Evolutionary conservation across 1,140 invertebrate genomes (phyloP).

Genomic region (Cotesia chilonis): DNA sequence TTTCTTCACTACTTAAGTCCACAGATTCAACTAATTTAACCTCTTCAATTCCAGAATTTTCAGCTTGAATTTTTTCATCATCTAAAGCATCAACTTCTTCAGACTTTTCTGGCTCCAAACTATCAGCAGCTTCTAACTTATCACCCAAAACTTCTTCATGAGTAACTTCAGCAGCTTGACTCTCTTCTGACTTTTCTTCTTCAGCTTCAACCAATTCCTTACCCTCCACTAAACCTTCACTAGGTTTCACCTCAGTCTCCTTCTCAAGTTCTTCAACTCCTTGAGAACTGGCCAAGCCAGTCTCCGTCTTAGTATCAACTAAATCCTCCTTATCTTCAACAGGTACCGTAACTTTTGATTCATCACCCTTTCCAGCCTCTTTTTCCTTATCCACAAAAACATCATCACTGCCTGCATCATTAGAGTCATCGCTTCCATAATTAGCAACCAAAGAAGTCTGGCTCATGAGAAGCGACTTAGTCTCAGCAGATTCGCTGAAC

Average conservation of each 20-base stretch:
- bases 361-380: constrained; percentile 13
- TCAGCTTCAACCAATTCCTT: not conserved
- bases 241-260: too few relatives aligned
- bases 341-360: not conserved
- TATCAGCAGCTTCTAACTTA: too few relatives aligned
- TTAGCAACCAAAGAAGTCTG: constrained; percentile 50
- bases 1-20: not conserved
- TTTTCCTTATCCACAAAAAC: constrained; percentile 44
- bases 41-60: too few relatives aligned
- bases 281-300: too few relatives aligned
- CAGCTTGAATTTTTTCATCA: too few relatives aligned
- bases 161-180: not conserved
- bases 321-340: not conserved
- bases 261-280: not conserved
- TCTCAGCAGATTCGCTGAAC: not conserved
- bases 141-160: too few relatives aligned
- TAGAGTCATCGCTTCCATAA: constrained; percentile 56
- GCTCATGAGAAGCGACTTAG: constrained; percentile 12
- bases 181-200: not conserved
- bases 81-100: too few relatives aligned
- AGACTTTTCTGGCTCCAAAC: too few relatives aligned
- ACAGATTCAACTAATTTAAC: not conserved
- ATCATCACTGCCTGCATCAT: constrained; percentile 50
- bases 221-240: not conserved
- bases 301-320: not conserved